A percentile compares a stretch with the other conserved stretches of the same genome.
phyloP scores from a whole-genome alignment of 2,797 vertebrate genomes.

The Phalanger gymnotis region DNA sequence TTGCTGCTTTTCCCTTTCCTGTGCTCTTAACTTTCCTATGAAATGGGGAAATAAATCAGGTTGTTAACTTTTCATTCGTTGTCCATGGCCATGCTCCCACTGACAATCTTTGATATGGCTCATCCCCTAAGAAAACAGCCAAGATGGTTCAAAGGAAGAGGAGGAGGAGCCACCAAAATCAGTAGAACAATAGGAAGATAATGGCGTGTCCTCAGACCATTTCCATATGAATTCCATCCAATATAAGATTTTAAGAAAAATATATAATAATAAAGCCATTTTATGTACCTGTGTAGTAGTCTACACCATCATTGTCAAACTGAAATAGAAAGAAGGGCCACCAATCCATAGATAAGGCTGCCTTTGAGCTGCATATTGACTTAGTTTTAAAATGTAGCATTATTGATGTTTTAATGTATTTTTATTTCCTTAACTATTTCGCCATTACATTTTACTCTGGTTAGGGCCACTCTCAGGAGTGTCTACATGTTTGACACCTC shows the following conservation, averaged over 20 bases:
- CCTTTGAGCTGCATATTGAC: not conserved
- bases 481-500: not conserved
- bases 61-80: conserved; percentile 30
- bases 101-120: conserved; percentile 4
- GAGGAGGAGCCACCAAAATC: too few species aligned
- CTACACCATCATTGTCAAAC: not conserved
- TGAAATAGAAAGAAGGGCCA: not conserved
- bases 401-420: not conserved
- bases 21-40: conserved; percentile 8
- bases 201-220: not conserved
- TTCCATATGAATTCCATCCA: not conserved
- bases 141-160: not conserved
- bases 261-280: not conserved
- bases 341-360: not conserved
- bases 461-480: not conserved
- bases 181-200: not conserved
- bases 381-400: not conserved
- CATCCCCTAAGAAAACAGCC: not conserved
- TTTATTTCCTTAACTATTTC: not conserved
- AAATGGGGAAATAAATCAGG: not conserved
- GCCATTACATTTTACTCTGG: not conserved
- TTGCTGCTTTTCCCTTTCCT: conserved; percentile 9
- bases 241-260: not conserved
- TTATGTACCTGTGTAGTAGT: not conserved
- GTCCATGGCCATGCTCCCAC: not conserved